These are phyloP conservation scores for Arctia plantaginis DNA, from an alignment of 2,888 invertebrate species.

Conservation along the genomic window DNA sequence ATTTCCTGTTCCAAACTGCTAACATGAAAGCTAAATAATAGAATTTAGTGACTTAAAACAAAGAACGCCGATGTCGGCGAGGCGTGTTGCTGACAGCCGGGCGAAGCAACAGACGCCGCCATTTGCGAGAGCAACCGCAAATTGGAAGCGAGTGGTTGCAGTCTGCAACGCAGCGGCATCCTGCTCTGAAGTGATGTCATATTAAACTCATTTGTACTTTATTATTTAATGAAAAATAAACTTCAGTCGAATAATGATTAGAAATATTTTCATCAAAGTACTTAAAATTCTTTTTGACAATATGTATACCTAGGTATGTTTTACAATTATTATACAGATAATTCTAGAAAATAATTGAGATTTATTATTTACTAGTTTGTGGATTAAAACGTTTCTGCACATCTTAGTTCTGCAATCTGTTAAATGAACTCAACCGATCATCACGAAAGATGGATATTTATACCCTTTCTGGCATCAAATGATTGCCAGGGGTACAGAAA, in stretches of 20 bases:
- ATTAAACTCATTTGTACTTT: constrained; percentile 45
- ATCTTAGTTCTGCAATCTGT: too few relatives aligned
- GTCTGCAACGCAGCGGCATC: constrained; percentile 18
- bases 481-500: not conserved
- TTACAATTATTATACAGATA: too few relatives aligned
- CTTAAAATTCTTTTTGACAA: too few relatives aligned
- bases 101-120: constrained; percentile 30
- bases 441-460: not conserved
- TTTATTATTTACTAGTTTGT: too few relatives aligned
- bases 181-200: constrained; percentile 38
- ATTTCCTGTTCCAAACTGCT: not conserved
- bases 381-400: too few relatives aligned
- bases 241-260: too few relatives aligned
- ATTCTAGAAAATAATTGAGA: too few relatives aligned
- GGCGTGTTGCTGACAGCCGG: constrained; percentile 45
- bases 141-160: constrained; percentile 45
- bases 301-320: too few relatives aligned
- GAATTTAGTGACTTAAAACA: constrained; percentile 23
- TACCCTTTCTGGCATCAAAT: not conserved
- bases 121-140: constrained; percentile 51
- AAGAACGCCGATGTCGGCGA: constrained; percentile 26
- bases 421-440: not conserved
- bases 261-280: too few relatives aligned
- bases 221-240: constrained; percentile 44
- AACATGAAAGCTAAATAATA: constrained; percentile 21